Conservation (phyloP, 2,797 vertebrate species). For the Argya squamiceps region DNA sequence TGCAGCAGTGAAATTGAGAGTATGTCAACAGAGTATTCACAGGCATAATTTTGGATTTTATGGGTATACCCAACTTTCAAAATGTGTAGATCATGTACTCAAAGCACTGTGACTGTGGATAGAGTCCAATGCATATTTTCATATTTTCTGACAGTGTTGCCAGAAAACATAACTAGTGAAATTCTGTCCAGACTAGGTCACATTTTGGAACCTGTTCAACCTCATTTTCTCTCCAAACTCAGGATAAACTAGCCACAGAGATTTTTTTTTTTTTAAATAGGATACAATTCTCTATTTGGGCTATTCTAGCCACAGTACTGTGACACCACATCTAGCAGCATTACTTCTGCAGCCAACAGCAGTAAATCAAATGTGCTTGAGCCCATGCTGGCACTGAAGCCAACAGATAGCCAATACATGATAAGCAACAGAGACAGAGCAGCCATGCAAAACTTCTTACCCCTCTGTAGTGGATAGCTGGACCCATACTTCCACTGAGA, state of each 20-base stretch:
- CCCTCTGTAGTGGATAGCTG: not conserved
- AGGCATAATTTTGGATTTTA: not conserved
- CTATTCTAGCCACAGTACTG: not conserved
- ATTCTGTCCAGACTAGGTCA: not conserved
- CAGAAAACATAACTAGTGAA: conserved; percentile 3
- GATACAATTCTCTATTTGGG: not conserved
- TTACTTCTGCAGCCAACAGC: not conserved
- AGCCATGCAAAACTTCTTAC: not conserved
- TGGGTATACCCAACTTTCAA: not conserved
- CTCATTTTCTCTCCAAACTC: not conserved
- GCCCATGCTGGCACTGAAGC: not conserved
- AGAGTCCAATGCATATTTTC: not conserved
- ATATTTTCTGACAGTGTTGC: not conserved
- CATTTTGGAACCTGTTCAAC: not conserved
- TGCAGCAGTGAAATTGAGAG: not conserved
- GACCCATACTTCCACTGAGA: not conserved
- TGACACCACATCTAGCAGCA: not conserved
- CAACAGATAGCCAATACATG: not conserved
- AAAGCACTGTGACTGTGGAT: not conserved
- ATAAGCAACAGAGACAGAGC: not conserved
- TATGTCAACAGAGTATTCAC: not conserved
- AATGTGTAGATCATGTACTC: not conserved
- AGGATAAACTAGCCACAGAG: not conserved
- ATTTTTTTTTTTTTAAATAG: not conserved
- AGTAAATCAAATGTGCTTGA: not conserved